A percentile compares a stretch with the other conserved stretches of the same genome.
These are phyloP conservation scores for Tholera decimalis DNA, from an alignment of 2,888 invertebrate species.

Conservation along the genomic window DNA sequence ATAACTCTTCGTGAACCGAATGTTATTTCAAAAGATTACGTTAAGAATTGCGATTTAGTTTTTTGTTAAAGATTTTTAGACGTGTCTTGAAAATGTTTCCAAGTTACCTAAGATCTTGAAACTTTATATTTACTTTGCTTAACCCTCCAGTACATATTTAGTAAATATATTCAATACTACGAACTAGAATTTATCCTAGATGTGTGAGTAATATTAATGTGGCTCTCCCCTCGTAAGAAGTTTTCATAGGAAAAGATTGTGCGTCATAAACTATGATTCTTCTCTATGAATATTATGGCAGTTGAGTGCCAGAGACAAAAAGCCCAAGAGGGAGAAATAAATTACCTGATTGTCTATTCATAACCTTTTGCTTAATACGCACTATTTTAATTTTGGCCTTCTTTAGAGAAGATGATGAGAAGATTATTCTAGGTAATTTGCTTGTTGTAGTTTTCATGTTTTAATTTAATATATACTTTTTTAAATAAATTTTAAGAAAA, in stretches of 20 bases:
- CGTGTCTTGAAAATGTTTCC: background rate
- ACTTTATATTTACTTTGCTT: background rate
- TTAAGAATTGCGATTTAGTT: too few relatives aligned
- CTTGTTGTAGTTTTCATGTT: background rate
- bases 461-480: too few relatives aligned
- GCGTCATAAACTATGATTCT: conserved; percentile 88
- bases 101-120: background rate
- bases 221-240: conserved; percentile 76
- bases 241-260: conserved; percentile 85
- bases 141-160: background rate
- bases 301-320: conserved; percentile 79
- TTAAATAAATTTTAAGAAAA: too few relatives aligned
- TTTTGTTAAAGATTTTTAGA: too few relatives aligned
- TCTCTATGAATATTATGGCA: conserved; percentile 84
- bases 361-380: conserved; percentile 55
- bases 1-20: too few relatives aligned
- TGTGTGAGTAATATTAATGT: conserved; percentile 85
- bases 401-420: too few relatives aligned
- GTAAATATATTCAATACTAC: conserved; percentile 12
- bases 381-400: conserved; percentile 52
- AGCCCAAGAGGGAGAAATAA: conserved; percentile 68
- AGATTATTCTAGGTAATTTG: conserved; percentile 14
- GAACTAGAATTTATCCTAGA: conserved; percentile 77
- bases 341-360: conserved; percentile 67
- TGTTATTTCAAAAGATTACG: too few relatives aligned